Base-by-base conservation (phyloP, 2,113 vertebrate species). In the Mirounga angustirostris region DNA sequence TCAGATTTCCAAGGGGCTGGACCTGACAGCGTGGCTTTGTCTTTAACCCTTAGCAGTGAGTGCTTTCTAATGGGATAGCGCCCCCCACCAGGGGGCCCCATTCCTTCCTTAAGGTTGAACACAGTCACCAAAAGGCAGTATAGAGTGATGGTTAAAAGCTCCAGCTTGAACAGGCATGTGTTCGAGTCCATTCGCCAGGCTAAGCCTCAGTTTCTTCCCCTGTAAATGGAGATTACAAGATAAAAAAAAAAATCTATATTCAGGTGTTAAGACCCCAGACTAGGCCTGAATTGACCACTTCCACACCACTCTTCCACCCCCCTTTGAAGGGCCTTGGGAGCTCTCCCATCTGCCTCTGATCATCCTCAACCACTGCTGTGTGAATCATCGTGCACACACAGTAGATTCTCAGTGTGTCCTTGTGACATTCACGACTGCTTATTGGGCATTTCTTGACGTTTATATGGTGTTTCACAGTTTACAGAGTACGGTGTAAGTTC, bases 331-430 rank as follows among this genome's bases (percentile, higher is more conserved):
- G 69, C 24, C 50, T 19, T 15, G 18, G 10, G 16, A 15, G 56
- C 88, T 85, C 87, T 30, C 12, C 8, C 15, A 30, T 67, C 52
- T 30, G 43, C 24, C 30, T 63, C 65, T 63, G 83, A 33, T 83
- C 30, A n/a, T 58, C 43, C 78, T 22, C 36, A 30, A 14, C 54
- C 40, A 4, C 6, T 61, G 61, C 71, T 0, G 4, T 54, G n/a
- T 21, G 58, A 21, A 11, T n/a, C 36, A 4, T 58, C 11, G 1
- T 11, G 36, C 63, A 16, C 28, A n/a, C 0, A 4, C 9, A 61
- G 30, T 24, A 46, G 69, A 40, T 91, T 56, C 33, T 50, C 46
- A 18, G 5, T 36, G 59, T 26, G 8, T 73, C 40, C 78, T 82
- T 82, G 61, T 88, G 33, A 73, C 7, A 36, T 92, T 65, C 80